Evolutionary conservation across 2,113 vertebrate genomes (phyloP).

Genomic region (Anarrhichthys ocellatus): DNA sequence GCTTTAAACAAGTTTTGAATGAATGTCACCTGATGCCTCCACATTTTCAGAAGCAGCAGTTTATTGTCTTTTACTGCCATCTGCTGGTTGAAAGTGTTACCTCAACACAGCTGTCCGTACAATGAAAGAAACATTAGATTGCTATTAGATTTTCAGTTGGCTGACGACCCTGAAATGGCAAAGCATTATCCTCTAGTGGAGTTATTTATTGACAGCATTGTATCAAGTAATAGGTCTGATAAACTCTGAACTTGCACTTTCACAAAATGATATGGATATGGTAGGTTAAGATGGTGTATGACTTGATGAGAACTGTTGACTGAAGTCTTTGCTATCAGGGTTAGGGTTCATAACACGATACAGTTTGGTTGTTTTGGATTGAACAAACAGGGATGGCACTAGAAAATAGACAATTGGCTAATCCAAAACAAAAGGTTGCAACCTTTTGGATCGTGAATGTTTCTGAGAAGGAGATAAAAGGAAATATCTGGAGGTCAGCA

Average conservation of each 20-base stretch:
- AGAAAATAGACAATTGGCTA: background rate
- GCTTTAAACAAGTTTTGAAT: constrained; percentile 32
- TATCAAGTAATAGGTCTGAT: background rate
- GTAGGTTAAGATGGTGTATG: background rate
- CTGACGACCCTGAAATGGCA: background rate
- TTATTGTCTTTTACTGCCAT: constrained; percentile 70
- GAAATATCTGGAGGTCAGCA: background rate
- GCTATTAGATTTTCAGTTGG: background rate
- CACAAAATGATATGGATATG: background rate
- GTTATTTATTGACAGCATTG: background rate
- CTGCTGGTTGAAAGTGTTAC: constrained; percentile 72
- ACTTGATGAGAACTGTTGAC: background rate
- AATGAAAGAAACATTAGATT: background rate
- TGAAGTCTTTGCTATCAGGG: background rate
- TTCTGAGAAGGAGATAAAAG: background rate
- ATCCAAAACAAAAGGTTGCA: background rate
- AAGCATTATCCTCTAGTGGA: background rate
- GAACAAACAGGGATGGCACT: background rate
- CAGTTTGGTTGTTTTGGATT: background rate
- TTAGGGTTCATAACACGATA: background rate
- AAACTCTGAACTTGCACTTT: background rate
- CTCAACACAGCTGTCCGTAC: background rate
- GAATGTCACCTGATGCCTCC: background rate
- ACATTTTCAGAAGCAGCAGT: constrained; percentile 1
- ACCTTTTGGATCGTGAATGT: background rate